Evolutionary conservation across 1,140 invertebrate species (phyloP).

Genomic region (Drosophila azteca): DNA sequence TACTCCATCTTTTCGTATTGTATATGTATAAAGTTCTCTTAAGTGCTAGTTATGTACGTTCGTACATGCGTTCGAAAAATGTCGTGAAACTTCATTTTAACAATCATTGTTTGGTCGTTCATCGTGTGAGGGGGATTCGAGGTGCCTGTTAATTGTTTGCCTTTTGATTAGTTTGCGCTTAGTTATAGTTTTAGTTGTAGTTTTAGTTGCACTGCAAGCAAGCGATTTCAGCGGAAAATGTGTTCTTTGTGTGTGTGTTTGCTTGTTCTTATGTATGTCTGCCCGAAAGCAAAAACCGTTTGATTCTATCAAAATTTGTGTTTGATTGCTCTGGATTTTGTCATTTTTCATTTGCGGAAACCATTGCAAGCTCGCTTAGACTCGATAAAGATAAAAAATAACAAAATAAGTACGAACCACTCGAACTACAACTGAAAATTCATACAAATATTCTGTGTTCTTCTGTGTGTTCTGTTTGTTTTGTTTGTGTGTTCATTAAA

Average conservation of each 20-base stretch:
- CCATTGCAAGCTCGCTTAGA: constrained; percentile 79
- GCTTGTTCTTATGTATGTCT: constrained; percentile 1
- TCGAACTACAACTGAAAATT: constrained; percentile 13
- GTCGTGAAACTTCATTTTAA: constrained; percentile 74
- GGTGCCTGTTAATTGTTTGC: constrained; percentile 45
- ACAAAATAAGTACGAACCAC: constrained; percentile 27
- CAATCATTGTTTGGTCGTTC: constrained; percentile 73
- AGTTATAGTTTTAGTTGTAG: constrained; percentile 10
- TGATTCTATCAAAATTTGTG: constrained; percentile 36
- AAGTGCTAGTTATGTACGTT: constrained; percentile 74
- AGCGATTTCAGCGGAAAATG: constrained; percentile 65
- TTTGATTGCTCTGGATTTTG: constrained; percentile 48
- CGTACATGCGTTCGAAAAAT: constrained; percentile 60
- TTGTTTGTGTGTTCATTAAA: constrained; percentile 38
- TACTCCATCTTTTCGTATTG: constrained; percentile 32
- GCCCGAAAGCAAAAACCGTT: constrained; percentile 13
- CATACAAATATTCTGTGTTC: constrained; percentile 3
- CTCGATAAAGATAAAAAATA: constrained; percentile 31
- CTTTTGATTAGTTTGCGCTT: constrained; percentile 63
- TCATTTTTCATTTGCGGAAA: constrained; percentile 61
- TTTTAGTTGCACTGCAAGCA: constrained; percentile 65
- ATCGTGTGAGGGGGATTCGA: constrained; percentile 33
- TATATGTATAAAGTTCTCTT: constrained; percentile 75
- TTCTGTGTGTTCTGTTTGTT: too few species aligned
- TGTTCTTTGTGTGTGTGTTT: constrained; percentile 14